Percentiles rank a stretch among this genome's conserved stretches.
These are phyloP conservation scores for Tapera naevia DNA, from an alignment of 2,797 vertebrate genomes.

Conservation along the genomic window DNA sequence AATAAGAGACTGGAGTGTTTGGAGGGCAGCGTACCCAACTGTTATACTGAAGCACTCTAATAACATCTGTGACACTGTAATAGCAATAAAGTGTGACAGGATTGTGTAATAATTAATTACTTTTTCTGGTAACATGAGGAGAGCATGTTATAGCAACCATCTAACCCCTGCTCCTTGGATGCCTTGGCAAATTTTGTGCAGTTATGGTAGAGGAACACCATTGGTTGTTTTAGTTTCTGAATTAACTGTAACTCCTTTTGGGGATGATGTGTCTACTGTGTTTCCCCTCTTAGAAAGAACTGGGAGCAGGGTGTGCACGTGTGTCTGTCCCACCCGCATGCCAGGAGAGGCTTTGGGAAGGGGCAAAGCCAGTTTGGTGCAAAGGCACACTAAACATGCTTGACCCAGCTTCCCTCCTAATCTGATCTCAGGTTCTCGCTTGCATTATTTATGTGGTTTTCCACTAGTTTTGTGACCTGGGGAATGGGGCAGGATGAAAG, in stretches of 20 bases:
- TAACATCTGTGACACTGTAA: not conserved
- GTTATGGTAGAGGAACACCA: not conserved
- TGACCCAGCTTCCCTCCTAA: not conserved
- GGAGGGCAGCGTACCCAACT: not conserved
- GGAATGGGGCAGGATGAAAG: not conserved
- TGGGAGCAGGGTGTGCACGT: rapidly evolving
- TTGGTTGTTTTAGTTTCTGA: not conserved
- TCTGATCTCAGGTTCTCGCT: not conserved
- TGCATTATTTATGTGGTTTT: not conserved
- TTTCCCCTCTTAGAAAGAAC: not conserved
- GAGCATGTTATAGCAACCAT: not conserved
- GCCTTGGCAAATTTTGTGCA: not conserved
- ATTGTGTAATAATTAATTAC: not conserved
- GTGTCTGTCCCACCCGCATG: not conserved
- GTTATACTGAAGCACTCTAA: not conserved
- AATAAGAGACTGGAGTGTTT: not conserved
- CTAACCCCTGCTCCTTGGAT: not conserved
- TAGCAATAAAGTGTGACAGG: not conserved
- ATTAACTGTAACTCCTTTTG: not conserved
- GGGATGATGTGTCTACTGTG: not conserved
- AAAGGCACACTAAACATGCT: rapidly evolving
- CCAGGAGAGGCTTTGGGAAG: not conserved
- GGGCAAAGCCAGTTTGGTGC: not conserved
- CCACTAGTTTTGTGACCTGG: not conserved
- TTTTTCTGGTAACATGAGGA: not conserved